These are phyloP conservation scores for Mormyrops boulengeri DNA, from an alignment of 2,797 vertebrate species.

Conservation along the genomic window DNA sequence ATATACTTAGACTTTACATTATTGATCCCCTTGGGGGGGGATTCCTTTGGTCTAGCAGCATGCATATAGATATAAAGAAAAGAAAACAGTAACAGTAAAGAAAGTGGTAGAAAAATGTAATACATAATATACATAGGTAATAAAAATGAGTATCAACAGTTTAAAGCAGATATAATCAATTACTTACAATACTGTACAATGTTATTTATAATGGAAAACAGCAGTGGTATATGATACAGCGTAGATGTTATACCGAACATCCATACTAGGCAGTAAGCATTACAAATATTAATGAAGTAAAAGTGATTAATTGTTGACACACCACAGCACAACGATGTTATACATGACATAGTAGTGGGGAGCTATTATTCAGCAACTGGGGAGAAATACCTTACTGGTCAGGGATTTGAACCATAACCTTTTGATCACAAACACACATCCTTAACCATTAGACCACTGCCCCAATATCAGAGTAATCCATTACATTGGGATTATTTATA, in stretches of 20 bases:
- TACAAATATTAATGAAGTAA: background rate
- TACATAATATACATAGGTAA: background rate
- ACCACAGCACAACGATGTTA: background rate
- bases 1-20: background rate
- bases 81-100: background rate
- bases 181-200: background rate
- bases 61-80: background rate
- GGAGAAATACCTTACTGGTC: background rate
- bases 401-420: background rate
- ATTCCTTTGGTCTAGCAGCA: background rate
- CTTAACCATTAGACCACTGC: background rate
- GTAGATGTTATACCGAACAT: background rate
- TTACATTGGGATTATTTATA: background rate
- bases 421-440: background rate
- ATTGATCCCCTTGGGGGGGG: background rate
- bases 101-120: background rate
- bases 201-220: background rate
- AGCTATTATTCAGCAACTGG: background rate
- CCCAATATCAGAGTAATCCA: background rate
- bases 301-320: background rate
- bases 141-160: background rate
- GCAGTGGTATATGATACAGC: background rate
- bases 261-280: background rate
- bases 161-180: background rate
- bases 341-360: background rate